A percentile compares a stretch with the other conserved stretches of the same genome.
Evolutionary conservation across 2,113 vertebrate genomes (phyloP).

Genomic region (Henicopernis longicauda): DNA sequence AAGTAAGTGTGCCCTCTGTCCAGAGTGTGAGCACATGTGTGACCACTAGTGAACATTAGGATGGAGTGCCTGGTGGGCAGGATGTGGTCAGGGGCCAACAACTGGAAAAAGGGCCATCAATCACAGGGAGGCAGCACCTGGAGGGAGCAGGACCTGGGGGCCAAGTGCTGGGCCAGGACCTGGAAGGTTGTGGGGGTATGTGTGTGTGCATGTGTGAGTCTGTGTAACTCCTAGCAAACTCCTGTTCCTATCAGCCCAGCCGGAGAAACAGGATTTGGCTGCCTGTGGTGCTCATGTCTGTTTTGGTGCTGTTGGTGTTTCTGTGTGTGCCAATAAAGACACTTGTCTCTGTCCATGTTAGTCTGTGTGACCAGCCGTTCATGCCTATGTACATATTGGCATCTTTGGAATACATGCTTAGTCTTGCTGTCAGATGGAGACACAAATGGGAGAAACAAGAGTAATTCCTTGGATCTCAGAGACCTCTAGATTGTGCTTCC

Average conservation of each 20-base stretch:
- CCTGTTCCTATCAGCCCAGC: not conserved
- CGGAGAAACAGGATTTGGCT: not conserved
- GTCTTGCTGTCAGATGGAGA: not conserved
- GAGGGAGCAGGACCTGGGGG: not conserved
- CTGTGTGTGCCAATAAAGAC: not conserved
- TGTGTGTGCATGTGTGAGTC: rapidly evolving
- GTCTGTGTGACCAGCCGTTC: not conserved
- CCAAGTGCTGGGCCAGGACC: not conserved
- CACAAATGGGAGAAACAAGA: not conserved
- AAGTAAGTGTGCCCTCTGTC: not conserved
- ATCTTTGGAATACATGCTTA: not conserved
- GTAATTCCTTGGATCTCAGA: not conserved
- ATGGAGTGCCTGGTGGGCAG: not conserved
- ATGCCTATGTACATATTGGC: not conserved
- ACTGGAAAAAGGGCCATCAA: not conserved
- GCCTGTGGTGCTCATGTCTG: not conserved
- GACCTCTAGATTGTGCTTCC: not conserved
- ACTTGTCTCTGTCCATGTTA: not conserved
- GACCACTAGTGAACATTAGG: not conserved
- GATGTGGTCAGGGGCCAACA: not conserved
- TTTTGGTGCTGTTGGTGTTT: not conserved
- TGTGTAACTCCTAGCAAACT: not conserved
- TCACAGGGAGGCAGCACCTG: not conserved
- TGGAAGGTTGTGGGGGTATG: not conserved
- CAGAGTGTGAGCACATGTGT: not conserved